A percentile compares a stretch with the other conserved stretches of the same genome.
Conservation (phyloP, 2,888 invertebrate species). For the Thymelicus lineola region DNA sequence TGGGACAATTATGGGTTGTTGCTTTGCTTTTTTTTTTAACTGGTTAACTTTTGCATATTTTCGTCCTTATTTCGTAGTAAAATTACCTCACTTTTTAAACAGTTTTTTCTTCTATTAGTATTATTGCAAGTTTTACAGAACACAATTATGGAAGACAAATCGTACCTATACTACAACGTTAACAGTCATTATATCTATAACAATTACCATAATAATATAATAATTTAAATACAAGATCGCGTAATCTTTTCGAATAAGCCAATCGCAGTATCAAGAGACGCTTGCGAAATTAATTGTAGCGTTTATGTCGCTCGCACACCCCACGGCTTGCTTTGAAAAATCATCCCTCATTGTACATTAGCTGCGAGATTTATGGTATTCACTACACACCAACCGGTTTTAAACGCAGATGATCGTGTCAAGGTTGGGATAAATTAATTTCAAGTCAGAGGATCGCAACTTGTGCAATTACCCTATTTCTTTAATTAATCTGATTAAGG, state of each 20-base stretch:
- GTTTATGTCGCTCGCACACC: conserved; percentile 73
- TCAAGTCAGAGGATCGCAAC: neutral
- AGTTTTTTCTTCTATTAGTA: neutral
- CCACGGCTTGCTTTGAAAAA: conserved; percentile 75
- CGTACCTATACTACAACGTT: neutral
- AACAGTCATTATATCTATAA: neutral
- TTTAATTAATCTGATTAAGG: neutral
- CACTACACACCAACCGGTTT: conserved; percentile 8
- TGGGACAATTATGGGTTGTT: too few species aligned
- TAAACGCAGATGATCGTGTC: conserved; percentile 5
- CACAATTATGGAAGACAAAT: too few species aligned
- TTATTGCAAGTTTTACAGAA: neutral
- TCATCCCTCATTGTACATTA: conserved; percentile 69
- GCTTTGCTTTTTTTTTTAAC: too few species aligned
- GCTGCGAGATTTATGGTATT: conserved; percentile 58
- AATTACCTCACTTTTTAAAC: too few species aligned
- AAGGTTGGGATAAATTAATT: conserved; percentile 16
- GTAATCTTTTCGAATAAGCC: conserved; percentile 41
- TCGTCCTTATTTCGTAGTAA: too few species aligned
- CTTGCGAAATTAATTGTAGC: conserved; percentile 77
- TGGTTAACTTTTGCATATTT: too few species aligned
- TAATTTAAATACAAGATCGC: conserved; percentile 30
- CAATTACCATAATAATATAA: too few species aligned
- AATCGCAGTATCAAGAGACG: conserved; percentile 54
- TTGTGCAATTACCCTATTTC: conserved; percentile 1